Conservation (phyloP, 2,797 vertebrate genomes). For the Erethizon dorsatum region DNA sequence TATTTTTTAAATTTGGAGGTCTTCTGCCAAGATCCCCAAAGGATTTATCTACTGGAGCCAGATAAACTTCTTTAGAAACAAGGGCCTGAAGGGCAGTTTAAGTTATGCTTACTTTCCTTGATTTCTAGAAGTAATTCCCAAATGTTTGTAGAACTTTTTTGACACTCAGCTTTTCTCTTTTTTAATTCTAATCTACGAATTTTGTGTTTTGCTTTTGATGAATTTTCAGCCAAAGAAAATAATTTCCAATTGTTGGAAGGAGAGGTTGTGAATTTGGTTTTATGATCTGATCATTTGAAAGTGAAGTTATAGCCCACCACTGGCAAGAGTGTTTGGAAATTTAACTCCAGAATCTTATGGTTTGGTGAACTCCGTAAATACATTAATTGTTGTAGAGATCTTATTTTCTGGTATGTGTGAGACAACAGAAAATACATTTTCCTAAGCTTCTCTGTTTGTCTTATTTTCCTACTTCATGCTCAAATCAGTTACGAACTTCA, state of each 20-base stretch:
- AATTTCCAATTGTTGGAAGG: conserved; percentile 16
- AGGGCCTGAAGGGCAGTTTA: neutral
- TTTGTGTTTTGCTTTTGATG: conserved; percentile 31
- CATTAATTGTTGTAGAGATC: neutral
- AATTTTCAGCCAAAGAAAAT: neutral
- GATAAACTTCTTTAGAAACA: neutral
- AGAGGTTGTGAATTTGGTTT: conserved; percentile 53
- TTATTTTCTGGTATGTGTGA: neutral
- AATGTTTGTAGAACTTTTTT: neutral
- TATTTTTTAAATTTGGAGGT: neutral
- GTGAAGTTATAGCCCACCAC: conserved; percentile 11
- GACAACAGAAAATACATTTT: conserved; percentile 22
- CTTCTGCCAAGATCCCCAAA: neutral
- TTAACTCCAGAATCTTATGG: neutral
- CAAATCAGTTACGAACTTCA: conserved; percentile 35
- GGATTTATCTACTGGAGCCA: neutral
- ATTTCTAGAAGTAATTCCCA: neutral
- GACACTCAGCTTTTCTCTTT: neutral
- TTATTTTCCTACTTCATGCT: conserved; percentile 5
- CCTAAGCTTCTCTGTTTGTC: neutral
- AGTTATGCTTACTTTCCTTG: conserved; percentile 18
- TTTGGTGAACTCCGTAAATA: conserved; percentile 2
- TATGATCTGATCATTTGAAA: conserved; percentile 35
- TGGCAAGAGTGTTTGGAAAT: neutral
- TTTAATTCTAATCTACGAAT: conserved; percentile 53